phyloP scores from a whole-genome alignment of 2,113 vertebrate genomes.

The Grallaria varia region DNA sequence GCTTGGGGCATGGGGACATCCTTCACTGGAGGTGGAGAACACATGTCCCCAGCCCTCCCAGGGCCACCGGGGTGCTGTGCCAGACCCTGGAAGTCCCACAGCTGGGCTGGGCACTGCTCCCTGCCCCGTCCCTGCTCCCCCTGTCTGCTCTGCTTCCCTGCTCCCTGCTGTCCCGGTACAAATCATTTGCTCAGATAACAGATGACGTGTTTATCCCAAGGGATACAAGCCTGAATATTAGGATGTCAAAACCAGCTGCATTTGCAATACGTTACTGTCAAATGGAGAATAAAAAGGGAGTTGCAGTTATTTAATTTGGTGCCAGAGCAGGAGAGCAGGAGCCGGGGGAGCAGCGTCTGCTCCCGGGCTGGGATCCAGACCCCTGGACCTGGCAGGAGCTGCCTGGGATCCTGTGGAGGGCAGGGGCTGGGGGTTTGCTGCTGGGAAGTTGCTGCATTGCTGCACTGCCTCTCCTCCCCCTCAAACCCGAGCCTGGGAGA shows the following conservation, averaged over 20 bases:
- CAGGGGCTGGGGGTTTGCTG: neutral
- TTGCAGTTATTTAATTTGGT: slow-evolving; percentile 72
- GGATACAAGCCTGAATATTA: slow-evolving; percentile 69
- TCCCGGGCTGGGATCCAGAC: fast-evolving
- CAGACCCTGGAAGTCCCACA: fast-evolving
- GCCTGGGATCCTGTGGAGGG: neutral
- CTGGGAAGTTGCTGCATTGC: neutral
- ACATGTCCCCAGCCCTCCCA: fast-evolving
- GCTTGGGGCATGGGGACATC: fast-evolving
- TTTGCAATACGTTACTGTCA: slow-evolving; percentile 73
- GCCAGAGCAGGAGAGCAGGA: neutral
- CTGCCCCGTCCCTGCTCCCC: neutral
- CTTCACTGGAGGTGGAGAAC: neutral
- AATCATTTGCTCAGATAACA: slow-evolving; percentile 56
- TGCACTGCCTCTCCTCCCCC: neutral
- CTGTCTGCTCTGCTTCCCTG: neutral
- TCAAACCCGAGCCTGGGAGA: fast-evolving
- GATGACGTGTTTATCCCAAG: slow-evolving; percentile 64
- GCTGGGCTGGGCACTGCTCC: neutral
- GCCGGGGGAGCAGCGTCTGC: neutral
- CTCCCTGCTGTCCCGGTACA: slow-evolving; percentile 15
- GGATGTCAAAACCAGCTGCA: slow-evolving; percentile 69
- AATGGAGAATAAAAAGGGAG: slow-evolving; percentile 71
- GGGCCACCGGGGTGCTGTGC: neutral
- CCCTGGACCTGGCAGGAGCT: neutral